Conservation (phyloP, 2,113 vertebrate genomes). For the Carassius auratus region DNA sequence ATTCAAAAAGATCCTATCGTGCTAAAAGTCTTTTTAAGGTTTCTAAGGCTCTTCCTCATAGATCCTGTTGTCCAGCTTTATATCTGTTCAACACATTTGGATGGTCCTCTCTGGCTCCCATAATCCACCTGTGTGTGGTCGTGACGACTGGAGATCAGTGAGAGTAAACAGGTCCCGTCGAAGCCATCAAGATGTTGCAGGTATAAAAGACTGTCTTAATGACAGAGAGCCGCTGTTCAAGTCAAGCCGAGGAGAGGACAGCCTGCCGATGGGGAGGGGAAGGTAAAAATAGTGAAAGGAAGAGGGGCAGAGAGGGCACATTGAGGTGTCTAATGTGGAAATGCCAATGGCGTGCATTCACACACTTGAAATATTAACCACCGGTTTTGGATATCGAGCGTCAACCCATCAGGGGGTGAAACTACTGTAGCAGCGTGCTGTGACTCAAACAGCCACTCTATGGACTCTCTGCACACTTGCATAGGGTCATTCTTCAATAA, state of each 20-base stretch:
- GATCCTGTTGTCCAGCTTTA: neutral
- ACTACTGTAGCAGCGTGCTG: neutral
- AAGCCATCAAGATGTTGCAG: neutral
- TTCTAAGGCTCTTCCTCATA: neutral
- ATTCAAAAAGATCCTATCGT: neutral
- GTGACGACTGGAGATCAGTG: constrained; percentile 64
- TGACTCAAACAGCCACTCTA: neutral
- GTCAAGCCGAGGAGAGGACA: neutral
- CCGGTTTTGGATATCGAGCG: constrained; percentile 6
- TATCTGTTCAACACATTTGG: constrained; percentile 56
- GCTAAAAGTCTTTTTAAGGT: neutral
- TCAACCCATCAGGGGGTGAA: neutral
- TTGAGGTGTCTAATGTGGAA: constrained; percentile 36
- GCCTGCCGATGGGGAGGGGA: constrained; percentile 21
- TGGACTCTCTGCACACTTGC: neutral
- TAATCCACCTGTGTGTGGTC: constrained; percentile 48
- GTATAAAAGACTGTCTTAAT: constrained; percentile 5
- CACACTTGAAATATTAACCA: constrained; percentile 49
- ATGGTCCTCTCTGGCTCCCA: constrained; percentile 55
- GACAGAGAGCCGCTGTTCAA: neutral
- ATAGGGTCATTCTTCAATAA: constrained; percentile 20
- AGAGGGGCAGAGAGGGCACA: constrained; percentile 35
- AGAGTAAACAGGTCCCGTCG: constrained; percentile 58
- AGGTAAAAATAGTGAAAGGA: constrained; percentile 42
- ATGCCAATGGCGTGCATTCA: constrained; percentile 47